Conservation (phyloP, 2,888 invertebrate genomes). For the Drosophila mimica region DNA sequence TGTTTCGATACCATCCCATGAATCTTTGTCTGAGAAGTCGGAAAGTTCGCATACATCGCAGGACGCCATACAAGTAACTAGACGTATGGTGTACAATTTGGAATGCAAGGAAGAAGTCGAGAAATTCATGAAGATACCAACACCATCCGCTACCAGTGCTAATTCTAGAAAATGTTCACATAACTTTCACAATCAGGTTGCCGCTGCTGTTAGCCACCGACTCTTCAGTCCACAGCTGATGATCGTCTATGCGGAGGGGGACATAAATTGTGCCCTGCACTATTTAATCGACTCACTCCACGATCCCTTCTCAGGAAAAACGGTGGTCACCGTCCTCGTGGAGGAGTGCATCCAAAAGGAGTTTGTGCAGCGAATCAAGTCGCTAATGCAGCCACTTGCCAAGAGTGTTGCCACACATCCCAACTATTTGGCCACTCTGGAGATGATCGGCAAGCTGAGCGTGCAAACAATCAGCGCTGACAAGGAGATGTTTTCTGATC, state of each 20-base stretch:
- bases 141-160: conserved; percentile 17
- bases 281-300: conserved; percentile 39
- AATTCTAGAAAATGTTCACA: neutral
- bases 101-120: neutral
- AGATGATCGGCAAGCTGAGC: neutral
- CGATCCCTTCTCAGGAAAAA: conserved; percentile 40
- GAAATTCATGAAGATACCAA: conserved; percentile 2
- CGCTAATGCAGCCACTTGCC: conserved; percentile 17
- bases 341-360: conserved; percentile 44
- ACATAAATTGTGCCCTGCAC: conserved; percentile 54
- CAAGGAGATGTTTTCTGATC: neutral
- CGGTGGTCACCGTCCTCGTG: conserved; percentile 46
- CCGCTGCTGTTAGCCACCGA: neutral
- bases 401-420: conserved; percentile 4
- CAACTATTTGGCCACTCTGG: conserved; percentile 15
- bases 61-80: conserved; percentile 10
- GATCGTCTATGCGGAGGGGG: conserved; percentile 53
- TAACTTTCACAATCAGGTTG: no score
- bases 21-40: neutral
- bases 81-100: conserved; percentile 31
- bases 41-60: neutral
- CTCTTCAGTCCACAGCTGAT: conserved; percentile 46
- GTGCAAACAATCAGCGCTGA: conserved; percentile 6
- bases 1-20: conserved; percentile 36
- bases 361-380: conserved; percentile 31